Percentiles rank a stretch among this genome's conserved stretches.
phyloP scores from a whole-genome alignment of 2,113 vertebrate genomes.

The Mesoclemmys tuberculata region DNA sequence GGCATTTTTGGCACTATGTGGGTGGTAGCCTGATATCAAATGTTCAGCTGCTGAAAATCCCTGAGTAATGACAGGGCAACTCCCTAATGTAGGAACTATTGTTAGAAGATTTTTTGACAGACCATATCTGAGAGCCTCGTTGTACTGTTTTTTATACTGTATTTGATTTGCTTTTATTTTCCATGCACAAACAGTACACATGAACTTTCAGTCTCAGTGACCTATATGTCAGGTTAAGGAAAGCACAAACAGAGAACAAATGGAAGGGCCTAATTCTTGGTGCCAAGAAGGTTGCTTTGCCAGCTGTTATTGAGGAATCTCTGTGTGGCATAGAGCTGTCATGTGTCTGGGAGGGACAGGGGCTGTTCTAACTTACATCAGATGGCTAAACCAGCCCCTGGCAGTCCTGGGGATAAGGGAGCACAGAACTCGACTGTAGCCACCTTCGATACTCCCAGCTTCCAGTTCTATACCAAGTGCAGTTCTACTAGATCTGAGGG shows the following conservation, averaged over 20 bases:
- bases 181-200: not conserved
- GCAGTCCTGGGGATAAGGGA: not conserved
- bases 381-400: not conserved
- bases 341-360: not conserved
- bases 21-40: constrained; percentile 68
- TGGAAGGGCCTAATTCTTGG: not conserved
- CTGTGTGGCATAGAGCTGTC: fast-evolving
- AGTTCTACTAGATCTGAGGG: not conserved
- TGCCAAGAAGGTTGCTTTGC: not conserved
- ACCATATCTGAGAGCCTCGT: not conserved
- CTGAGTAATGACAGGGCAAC: constrained; percentile 61
- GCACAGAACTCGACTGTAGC: not conserved
- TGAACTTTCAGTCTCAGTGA: not conserved
- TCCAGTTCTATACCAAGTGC: fast-evolving
- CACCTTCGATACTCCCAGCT: not conserved
- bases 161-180: not conserved
- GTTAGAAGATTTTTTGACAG: not conserved
- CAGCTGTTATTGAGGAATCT: not conserved
- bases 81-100: constrained; percentile 26
- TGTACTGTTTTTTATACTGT: not conserved
- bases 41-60: constrained; percentile 65
- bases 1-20: constrained; percentile 66
- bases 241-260: not conserved
- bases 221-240: not conserved
- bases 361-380: not conserved